These are phyloP conservation scores for Eilema sororculum DNA, from an alignment of 2,888 invertebrate species.

Conservation along the genomic window DNA sequence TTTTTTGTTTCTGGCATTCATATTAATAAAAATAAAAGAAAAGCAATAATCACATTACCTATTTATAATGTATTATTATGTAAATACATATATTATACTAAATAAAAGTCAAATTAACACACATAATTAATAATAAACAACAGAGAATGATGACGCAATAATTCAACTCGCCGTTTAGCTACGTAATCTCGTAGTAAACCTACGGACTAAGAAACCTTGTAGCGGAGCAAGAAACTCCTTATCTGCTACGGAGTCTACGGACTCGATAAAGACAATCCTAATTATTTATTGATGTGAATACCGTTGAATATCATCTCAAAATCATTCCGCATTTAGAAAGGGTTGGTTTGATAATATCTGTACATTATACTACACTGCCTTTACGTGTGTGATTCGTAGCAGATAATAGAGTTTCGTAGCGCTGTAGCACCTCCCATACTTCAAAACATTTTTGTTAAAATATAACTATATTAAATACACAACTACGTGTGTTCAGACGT, in stretches of 20 bases:
- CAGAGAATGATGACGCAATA: not conserved
- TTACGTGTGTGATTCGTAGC: not conserved
- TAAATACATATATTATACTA: no score
- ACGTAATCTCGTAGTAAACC: constrained; percentile 1
- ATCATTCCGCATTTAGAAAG: constrained; percentile 12
- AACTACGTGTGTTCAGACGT: constrained; percentile 30
- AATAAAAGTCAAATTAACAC: not conserved
- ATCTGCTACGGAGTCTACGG: constrained; percentile 6
- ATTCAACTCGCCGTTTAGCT: not conserved
- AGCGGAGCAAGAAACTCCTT: constrained; percentile 3
- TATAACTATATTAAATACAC: constrained; percentile 18
- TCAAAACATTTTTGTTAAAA: constrained; percentile 9
- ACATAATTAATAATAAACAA: not conserved
- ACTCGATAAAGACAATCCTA: constrained; percentile 14
- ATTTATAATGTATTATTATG: no score
- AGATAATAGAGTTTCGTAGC: not conserved
- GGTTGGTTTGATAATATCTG: constrained; percentile 17
- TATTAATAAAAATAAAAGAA: no score
- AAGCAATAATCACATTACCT: no score
- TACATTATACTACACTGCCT: not conserved
- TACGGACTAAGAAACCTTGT: constrained; percentile 4
- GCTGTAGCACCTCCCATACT: not conserved
- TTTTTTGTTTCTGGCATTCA: no score
- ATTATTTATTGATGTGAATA: constrained; percentile 9
- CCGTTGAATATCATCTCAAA: constrained; percentile 2